Conservation (phyloP, 2,113 vertebrate species). For the Heteronetta atricapilla region DNA sequence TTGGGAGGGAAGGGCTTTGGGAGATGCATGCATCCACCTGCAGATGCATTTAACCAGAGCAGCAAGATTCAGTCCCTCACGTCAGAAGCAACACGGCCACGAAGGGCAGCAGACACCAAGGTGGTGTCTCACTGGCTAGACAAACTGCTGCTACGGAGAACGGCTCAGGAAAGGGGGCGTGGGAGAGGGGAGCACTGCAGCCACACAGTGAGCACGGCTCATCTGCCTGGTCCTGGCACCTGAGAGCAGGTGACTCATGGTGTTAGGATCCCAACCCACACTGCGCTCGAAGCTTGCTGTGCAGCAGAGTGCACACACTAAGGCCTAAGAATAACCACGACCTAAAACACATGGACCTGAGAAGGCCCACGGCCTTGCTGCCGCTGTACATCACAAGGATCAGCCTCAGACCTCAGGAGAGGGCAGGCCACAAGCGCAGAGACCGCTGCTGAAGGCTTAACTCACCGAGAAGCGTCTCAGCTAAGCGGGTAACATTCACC, state of each 20-base stretch:
- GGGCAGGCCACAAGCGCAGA: background rate
- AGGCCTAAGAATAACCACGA: no score
- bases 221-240: background rate
- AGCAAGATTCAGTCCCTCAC: background rate
- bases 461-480: background rate
- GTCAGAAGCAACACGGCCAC: background rate
- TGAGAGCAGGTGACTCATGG: background rate
- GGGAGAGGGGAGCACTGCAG: background rate
- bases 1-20: background rate
- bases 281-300: background rate
- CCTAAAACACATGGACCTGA: background rate
- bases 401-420: background rate
- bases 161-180: background rate
- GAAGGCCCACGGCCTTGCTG: background rate
- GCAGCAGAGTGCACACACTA: background rate
- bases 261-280: background rate
- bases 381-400: background rate
- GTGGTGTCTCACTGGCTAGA: background rate
- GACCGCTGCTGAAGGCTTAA: background rate
- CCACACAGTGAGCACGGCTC: background rate
- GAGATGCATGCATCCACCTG: background rate
- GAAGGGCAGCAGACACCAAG: background rate
- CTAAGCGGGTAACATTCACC: background rate
- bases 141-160: background rate
- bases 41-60: background rate